These are phyloP conservation scores for Tragelaphus imberbis DNA, from an alignment of 2,113 vertebrate genomes.

Conservation along the genomic window DNA sequence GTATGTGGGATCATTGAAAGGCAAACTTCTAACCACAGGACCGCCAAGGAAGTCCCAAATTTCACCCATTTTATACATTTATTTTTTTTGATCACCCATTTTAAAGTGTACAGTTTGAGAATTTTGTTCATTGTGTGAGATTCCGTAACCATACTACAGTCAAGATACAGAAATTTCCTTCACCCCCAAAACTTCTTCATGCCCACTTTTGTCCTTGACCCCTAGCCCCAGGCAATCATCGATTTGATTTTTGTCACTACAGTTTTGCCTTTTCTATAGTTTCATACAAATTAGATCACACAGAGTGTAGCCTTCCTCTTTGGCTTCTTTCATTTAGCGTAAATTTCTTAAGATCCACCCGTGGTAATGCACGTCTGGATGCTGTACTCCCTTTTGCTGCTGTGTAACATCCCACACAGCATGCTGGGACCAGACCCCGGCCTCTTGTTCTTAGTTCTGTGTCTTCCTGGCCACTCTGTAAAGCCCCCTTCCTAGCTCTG, in stretches of 20 bases:
- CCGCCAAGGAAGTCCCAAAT: background rate
- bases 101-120: background rate
- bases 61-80: background rate
- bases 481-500: background rate
- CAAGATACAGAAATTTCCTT: background rate
- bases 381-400: fast-evolving
- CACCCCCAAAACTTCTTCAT: background rate
- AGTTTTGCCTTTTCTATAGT: background rate
- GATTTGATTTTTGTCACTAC: background rate
- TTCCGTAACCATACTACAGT: background rate
- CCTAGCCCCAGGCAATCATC: background rate
- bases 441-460: background rate
- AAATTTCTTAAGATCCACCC: background rate
- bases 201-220: background rate
- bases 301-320: background rate
- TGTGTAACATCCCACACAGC: no score
- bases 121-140: no score
- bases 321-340: background rate
- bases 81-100: no score
- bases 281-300: background rate
- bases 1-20: background rate
- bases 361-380: no score
- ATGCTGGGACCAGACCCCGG: fast-evolving
- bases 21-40: background rate
- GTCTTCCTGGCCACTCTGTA: background rate